Evolutionary conservation across 2,888 invertebrate genomes (phyloP), one percentile per base, ranked within the genome.

Genomic region (Perizoma flavofasciatum): DNA sequence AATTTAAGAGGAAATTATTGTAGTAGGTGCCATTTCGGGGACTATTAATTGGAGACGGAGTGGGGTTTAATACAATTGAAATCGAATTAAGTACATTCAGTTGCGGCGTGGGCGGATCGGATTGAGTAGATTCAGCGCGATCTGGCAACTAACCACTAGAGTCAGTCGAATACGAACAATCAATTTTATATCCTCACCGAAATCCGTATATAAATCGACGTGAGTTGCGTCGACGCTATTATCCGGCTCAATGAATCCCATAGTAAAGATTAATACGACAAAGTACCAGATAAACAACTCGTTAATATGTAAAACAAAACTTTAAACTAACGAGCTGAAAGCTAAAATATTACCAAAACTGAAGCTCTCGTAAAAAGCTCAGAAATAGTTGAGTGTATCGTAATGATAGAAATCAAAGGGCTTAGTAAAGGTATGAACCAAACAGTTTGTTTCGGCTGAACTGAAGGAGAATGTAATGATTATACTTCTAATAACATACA

Each of bases 41-140:
- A 79, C 81, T 84, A 88, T 89, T 89, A 89, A 85, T 82, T 81
- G 83, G 77, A 79, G 81, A 77, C 81, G 80, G 81, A 84, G 83
- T 79, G 81, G 81, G 85, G 83, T 85, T 87, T 84, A 88, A 88
- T 88, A 89, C 89, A 89, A 89, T 89, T 81, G 88, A 82, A 88
- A 89, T 89, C 86, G 83, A 90, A 91, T 90, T 89, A 88, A 89
- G 86, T 87, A 86, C 82, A 86, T 88, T 89, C 84, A 83, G 87
- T 85, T 88, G 89, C 85, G 88, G 87, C 72, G 69, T 71, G 69
- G 76, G 82, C 77, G 82, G 77, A 76, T 73, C 75, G 85, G 81
- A 83, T 79, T 79, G 75, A 82, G 88, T 85, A 85, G 89, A 90
- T 83, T 90, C 90, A 89, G 89, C 89, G 80, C 78, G 74, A 81